These are phyloP conservation scores for Serripes groenlandicus DNA, from an alignment of 2,888 invertebrate species.

Conservation along the genomic window DNA sequence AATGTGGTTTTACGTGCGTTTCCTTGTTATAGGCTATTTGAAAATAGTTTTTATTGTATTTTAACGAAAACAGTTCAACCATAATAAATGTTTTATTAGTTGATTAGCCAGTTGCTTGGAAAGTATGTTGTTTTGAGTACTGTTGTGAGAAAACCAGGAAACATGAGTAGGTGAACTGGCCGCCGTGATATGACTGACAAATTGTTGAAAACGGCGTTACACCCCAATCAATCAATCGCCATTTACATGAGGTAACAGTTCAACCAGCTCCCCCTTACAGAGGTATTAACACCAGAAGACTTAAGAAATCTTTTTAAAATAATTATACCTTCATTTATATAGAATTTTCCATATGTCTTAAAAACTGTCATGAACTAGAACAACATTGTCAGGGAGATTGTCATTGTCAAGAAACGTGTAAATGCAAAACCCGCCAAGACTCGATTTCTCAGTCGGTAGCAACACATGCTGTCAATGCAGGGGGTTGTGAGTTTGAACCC, in stretches of 20 bases:
- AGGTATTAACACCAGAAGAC: too few relatives aligned
- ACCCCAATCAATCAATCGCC: neutral
- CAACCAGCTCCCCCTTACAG: too few relatives aligned
- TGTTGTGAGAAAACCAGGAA: neutral
- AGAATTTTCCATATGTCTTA: neutral
- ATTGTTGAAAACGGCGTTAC: neutral
- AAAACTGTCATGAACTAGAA: neutral
- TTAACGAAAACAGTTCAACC: neutral
- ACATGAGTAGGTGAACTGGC: neutral
- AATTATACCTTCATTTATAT: neutral
- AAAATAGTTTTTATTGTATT: too few relatives aligned
- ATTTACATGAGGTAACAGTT: too few relatives aligned
- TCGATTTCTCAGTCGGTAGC: too few relatives aligned
- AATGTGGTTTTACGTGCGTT: too few relatives aligned
- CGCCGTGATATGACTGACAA: neutral
- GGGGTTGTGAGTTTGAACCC: too few relatives aligned
- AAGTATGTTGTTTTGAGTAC: neutral
- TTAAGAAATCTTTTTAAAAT: too few relatives aligned
- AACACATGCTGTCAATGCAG: too few relatives aligned
- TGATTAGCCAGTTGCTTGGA: neutral
- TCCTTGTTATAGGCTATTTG: too few relatives aligned
- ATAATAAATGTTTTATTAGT: neutral
- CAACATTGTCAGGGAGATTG: neutral
- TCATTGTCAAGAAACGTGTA: neutral
- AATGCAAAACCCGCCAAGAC: too few relatives aligned